A percentile compares a stretch with the other conserved stretches of the same genome.
Evolutionary conservation across 2,888 invertebrate species (phyloP).

Genomic region (Acrobasis suavella): DNA sequence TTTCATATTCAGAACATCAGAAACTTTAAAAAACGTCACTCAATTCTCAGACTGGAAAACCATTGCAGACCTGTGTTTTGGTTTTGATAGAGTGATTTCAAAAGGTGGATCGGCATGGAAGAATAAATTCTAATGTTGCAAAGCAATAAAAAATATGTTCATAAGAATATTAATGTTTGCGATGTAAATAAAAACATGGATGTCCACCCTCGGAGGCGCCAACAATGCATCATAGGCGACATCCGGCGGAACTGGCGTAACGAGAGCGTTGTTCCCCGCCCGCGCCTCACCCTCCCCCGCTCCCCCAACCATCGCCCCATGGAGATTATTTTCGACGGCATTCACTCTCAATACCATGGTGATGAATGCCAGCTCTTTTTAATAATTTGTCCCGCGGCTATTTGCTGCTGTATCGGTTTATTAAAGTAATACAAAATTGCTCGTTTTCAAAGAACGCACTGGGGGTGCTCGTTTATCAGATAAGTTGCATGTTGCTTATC

Average conservation of each 20-base stretch:
- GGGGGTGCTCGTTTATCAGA: not conserved
- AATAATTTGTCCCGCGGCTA: conserved; percentile 69
- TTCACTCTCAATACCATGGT: conserved; percentile 71
- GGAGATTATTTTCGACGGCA: conserved; percentile 68
- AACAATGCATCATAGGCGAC: conserved; percentile 77
- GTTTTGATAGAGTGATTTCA: too few relatives aligned
- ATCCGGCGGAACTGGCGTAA: conserved; percentile 78
- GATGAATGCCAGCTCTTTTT: conserved; percentile 73
- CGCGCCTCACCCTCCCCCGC: conserved; percentile 33
- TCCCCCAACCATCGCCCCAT: conserved; percentile 34
- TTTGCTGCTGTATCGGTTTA: conserved; percentile 47
- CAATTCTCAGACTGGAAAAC: too few relatives aligned
- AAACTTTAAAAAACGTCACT: too few relatives aligned
- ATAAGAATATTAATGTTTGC: conserved; percentile 59
- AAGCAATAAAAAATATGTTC: not conserved
- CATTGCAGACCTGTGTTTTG: too few relatives aligned
- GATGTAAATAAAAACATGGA: conserved; percentile 66
- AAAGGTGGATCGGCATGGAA: too few relatives aligned
- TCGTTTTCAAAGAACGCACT: conserved; percentile 38
- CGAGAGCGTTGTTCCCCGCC: conserved; percentile 75
- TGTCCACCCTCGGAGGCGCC: conserved; percentile 71
- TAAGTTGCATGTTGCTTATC: too few relatives aligned
- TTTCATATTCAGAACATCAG: too few relatives aligned
- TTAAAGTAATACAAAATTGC: conserved; percentile 52
- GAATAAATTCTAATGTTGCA: not conserved